Evolutionary conservation across 2,888 invertebrate species (phyloP).

Genomic region (Pterostichus madidus): DNA sequence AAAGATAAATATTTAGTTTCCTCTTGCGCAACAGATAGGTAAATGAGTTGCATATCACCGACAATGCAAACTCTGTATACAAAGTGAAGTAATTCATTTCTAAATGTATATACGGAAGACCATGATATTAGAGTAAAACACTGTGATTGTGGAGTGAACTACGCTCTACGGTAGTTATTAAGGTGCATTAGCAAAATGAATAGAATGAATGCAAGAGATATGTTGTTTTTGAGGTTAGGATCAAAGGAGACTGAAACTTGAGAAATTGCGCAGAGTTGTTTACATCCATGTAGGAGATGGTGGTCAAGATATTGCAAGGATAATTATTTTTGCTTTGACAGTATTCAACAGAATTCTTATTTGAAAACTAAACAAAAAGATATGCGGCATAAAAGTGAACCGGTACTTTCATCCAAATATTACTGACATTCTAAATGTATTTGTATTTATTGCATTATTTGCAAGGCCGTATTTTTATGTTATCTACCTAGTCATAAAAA

Average conservation of each 20-base stretch:
- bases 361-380: no score
- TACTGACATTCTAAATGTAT: no score
- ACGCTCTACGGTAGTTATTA: background rate
- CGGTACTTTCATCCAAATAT: no score
- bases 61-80: slow-evolving; percentile 30
- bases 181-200: background rate
- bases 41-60: slow-evolving; percentile 1
- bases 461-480: no score
- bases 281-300: background rate
- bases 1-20: slow-evolving; percentile 42
- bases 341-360: background rate
- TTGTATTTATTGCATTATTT: no score
- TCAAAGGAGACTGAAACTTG: background rate
- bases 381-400: no score
- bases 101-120: background rate
- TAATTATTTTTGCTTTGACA: background rate
- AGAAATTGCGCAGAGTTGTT: background rate
- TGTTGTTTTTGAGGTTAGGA: slow-evolving; percentile 3
- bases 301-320: background rate
- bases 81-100: background rate
- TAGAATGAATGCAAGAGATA: background rate
- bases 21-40: background rate
- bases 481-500: no score
- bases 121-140: no score
- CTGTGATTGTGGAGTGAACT: no score